A percentile compares a stretch with the other conserved stretches of the same genome.
Evolutionary conservation across 2,888 invertebrate genomes (phyloP).

Genomic region (Seira ritae): DNA sequence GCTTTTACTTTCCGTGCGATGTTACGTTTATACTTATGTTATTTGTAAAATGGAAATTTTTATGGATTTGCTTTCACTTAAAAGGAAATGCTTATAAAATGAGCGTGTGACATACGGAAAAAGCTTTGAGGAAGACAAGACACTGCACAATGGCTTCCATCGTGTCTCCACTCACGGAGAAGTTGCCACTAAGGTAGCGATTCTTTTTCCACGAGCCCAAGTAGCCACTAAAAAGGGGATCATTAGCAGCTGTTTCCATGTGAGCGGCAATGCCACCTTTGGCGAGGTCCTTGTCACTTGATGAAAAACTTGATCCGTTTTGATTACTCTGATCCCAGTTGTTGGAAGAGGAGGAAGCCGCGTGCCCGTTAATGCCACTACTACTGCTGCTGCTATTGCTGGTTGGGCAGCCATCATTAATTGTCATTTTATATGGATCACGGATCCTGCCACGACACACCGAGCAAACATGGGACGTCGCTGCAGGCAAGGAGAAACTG

Average conservation of each 20-base stretch:
- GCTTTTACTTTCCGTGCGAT: too few species aligned
- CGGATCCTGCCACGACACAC: constrained; percentile 49
- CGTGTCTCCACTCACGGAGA: constrained; percentile 92
- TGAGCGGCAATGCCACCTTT: constrained; percentile 37
- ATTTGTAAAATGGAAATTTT: too few species aligned
- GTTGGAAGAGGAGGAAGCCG: constrained; percentile 18
- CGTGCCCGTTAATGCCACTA: constrained; percentile 48
- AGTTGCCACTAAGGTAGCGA: constrained; percentile 90
- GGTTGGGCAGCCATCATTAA: constrained; percentile 41
- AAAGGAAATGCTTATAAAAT: too few species aligned
- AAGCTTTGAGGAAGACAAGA: constrained; percentile 93
- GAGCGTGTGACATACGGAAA: constrained; percentile 92
- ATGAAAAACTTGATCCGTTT: constrained; percentile 44
- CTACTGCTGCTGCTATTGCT: too few species aligned
- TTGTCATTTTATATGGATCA: constrained; percentile 53
- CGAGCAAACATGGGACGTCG: constrained; percentile 30
- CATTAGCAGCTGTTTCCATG: constrained; percentile 48
- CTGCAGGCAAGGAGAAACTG: constrained; percentile 25
- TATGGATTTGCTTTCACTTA: not conserved
- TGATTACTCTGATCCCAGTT: constrained; percentile 30
- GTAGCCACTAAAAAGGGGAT: constrained; percentile 68
- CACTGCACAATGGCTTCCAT: constrained; percentile 96
- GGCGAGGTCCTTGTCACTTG: constrained; percentile 33
- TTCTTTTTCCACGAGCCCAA: constrained; percentile 75
- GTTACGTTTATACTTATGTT: too few species aligned